Conservation (phyloP, 2,113 vertebrate genomes). For the Tragelaphus strepsiceros region DNA sequence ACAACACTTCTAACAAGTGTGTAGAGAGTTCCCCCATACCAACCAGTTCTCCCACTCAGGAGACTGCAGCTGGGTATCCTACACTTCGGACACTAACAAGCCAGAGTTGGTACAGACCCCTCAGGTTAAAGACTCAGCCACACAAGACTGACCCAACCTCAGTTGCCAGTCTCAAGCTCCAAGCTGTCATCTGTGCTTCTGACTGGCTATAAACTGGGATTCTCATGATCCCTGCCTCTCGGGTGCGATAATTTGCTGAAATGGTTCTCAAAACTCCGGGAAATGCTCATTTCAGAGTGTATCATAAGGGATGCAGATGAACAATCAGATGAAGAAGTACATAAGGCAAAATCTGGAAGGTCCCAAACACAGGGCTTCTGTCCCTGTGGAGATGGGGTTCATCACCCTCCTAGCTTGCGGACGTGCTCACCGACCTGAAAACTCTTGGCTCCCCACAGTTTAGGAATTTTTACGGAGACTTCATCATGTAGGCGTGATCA, state of each 20-base stretch:
- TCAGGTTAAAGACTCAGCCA: not conserved
- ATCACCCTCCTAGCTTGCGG: not conserved
- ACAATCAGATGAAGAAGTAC: not conserved
- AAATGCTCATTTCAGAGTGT: not conserved
- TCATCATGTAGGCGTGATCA: not conserved
- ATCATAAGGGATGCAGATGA: not conserved
- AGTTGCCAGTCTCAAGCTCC: not conserved
- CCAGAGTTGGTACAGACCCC: not conserved
- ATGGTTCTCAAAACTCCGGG: not conserved
- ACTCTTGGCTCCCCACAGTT: not conserved
- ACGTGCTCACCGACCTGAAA: not conserved
- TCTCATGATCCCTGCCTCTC: not conserved
- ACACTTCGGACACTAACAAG: not conserved
- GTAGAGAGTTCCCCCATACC: not conserved
- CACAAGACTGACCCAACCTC: not conserved
- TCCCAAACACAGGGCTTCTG: not conserved
- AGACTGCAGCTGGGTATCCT: not conserved
- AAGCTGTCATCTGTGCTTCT: not conserved
- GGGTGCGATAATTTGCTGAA: not conserved
- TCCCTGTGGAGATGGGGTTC: not conserved
- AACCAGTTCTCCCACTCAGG: not conserved
- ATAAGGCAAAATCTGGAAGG: not conserved
- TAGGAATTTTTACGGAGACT: not conserved
- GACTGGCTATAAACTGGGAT: not conserved
- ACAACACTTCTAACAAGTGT: not conserved